Conservation (phyloP, 2,888 invertebrate genomes). For the Gryllus longicercus region DNA sequence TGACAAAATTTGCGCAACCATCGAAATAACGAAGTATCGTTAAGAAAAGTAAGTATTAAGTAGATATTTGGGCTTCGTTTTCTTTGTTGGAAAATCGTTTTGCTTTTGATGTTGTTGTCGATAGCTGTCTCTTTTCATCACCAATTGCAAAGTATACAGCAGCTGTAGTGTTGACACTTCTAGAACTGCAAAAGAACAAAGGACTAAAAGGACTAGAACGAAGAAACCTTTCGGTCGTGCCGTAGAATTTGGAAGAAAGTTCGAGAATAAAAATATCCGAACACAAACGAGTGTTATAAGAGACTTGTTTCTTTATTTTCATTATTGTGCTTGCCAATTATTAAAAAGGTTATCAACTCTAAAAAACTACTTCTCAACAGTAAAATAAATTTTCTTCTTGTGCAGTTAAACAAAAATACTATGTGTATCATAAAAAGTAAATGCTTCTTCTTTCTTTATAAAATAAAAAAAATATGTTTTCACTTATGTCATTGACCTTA, state of each 20-base stretch:
- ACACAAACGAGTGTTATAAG: not conserved
- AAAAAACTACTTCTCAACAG: not conserved
- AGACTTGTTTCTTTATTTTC: too few relatives aligned
- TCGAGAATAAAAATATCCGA: not conserved
- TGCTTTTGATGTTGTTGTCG: not conserved
- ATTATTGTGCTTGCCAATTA: not conserved
- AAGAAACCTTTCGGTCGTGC: too few relatives aligned
- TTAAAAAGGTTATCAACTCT: not conserved
- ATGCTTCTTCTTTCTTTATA: too few relatives aligned
- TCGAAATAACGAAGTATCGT: too few relatives aligned
- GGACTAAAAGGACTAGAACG: not conserved
- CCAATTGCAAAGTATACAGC: not conserved
- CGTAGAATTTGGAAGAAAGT: not conserved
- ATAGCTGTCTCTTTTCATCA: not conserved
- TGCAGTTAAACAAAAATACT: not conserved
- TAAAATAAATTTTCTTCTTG: not conserved
- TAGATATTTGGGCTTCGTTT: not conserved
- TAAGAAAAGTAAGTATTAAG: too few relatives aligned
- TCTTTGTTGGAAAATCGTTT: not conserved
- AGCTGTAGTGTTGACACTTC: not conserved
- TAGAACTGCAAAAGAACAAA: not conserved
- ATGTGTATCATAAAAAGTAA: not conserved
- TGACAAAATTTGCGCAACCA: too few relatives aligned
- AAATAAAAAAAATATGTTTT: not conserved
- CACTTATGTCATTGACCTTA: not conserved